These are phyloP conservation scores for Dryobates pubescens DNA, from an alignment of 2,797 vertebrate species.

Conservation along the genomic window DNA sequence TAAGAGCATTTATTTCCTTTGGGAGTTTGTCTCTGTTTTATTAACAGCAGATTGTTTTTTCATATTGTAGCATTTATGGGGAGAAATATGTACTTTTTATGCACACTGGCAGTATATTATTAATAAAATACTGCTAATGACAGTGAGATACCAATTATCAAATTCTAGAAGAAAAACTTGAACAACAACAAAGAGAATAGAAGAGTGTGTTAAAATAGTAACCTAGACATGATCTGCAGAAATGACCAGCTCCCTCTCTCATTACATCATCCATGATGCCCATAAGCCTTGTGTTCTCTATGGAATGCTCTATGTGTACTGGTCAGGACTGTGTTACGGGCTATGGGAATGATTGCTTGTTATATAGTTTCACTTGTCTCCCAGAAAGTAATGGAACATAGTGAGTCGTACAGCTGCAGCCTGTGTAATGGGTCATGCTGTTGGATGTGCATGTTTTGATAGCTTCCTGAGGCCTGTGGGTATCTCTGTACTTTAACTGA, in stretches of 20 bases:
- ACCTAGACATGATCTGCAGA: neutral
- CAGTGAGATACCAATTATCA: neutral
- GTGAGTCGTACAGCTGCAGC: neutral
- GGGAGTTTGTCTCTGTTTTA: constrained; percentile 59
- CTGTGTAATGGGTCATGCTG: neutral
- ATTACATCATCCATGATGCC: neutral
- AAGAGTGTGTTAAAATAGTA: neutral
- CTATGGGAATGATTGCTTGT: neutral
- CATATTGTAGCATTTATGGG: constrained; percentile 43
- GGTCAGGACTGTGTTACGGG: neutral
- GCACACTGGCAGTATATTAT: neutral
- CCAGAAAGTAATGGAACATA: neutral
- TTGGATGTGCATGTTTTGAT: neutral
- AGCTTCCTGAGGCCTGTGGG: neutral
- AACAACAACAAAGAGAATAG: neutral
- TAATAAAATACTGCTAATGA: neutral
- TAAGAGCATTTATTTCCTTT: constrained; percentile 60
- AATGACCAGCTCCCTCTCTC: neutral
- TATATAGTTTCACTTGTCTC: neutral
- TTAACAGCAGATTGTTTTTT: constrained; percentile 56
- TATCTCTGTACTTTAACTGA: neutral
- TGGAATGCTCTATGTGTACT: neutral
- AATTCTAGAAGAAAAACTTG: neutral
- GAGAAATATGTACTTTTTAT: constrained; percentile 33
- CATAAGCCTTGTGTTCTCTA: neutral